Base-by-base conservation (phyloP, 2,797 vertebrate genomes). In the Nyctibius grandis region DNA sequence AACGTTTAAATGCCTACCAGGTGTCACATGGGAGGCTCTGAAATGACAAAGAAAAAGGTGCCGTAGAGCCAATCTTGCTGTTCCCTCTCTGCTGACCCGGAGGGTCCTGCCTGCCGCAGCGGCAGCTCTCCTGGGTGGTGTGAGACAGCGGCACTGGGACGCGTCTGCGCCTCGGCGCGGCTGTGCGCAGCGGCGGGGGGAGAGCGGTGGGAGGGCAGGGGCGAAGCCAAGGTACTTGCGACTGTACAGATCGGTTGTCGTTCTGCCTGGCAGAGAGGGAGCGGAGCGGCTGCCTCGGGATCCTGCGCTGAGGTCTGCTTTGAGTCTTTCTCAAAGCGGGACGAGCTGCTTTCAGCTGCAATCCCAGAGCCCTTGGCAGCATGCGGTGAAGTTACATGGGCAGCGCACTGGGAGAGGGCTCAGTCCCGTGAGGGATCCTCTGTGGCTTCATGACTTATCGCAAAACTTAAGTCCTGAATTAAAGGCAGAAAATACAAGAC, bases 121-220 rank as follows among this genome's bases (percentile, higher is more conserved):
- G 51, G 56, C 81, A 15, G 67, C 91, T 94, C 73, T 82, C 50
- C 34, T 34, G 80, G 34, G 38, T 28, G 34, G 42, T n/a, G 63
- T 5, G 75, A 42, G 75, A 7, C 13, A 47, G 86, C 29, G 17
- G n/a, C 70, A 16, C 36, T 0, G 6, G 74, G 86, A 59, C 11
- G 3, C 48, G 18, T 4, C 91, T 14, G 26, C 3, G 15, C 73
- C 51, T 63, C 2, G 3, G 42, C n/a, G 73, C 11, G 19, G 67
- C 86, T 83, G 60, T 6, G 2, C 0, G 0, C 18, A 33, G 50
- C 4, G 1, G 10, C 1, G 3, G 9, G 3, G n/a, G 44, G 29
- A 28, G 54, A 79, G 51, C 0, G 0, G 50, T 22, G 75, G 38
- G 15, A 79, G 74, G 56, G 80, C 59, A 85, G 61, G 51, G 90